Evolutionary conservation across 2,888 invertebrate species (phyloP).

Genomic region (Heliconius ismenius): DNA sequence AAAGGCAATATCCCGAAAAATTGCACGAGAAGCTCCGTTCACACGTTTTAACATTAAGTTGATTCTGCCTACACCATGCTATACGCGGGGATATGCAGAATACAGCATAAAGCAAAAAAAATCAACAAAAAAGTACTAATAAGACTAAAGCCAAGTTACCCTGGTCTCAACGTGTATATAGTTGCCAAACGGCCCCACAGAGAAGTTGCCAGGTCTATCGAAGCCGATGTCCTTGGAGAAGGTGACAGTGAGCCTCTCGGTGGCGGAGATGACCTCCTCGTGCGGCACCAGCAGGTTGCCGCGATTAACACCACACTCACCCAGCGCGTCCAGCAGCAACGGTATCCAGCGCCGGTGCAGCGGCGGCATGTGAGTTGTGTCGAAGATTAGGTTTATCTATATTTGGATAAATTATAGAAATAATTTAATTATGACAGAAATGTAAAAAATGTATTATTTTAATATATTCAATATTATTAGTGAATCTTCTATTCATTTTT

Average conservation of each 20-base stretch:
- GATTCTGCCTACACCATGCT: no score
- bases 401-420: neutral
- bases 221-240: conserved; percentile 85
- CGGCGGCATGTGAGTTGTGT: conserved; percentile 83
- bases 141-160: conserved; percentile 64
- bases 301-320: conserved; percentile 87
- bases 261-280: conserved; percentile 88
- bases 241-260: conserved; percentile 88
- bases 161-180: conserved; percentile 85
- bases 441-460: no score
- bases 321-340: conserved; percentile 87
- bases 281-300: conserved; percentile 82
- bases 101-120: no score
- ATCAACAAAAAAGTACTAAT: no score
- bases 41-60: no score
- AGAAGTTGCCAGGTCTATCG: conserved; percentile 82
- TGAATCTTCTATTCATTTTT: no score
- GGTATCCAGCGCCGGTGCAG: conserved; percentile 87
- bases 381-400: conserved; percentile 88
- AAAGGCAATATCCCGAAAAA: no score
- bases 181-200: conserved; percentile 87
- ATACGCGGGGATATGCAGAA: no score
- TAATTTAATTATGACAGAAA: no score
- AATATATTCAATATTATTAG: no score
- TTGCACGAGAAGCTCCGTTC: no score